Percentiles rank a stretch among this genome's conserved stretches.
Conservation (phyloP, 2,888 invertebrate species). For the Pterostichus niger region DNA sequence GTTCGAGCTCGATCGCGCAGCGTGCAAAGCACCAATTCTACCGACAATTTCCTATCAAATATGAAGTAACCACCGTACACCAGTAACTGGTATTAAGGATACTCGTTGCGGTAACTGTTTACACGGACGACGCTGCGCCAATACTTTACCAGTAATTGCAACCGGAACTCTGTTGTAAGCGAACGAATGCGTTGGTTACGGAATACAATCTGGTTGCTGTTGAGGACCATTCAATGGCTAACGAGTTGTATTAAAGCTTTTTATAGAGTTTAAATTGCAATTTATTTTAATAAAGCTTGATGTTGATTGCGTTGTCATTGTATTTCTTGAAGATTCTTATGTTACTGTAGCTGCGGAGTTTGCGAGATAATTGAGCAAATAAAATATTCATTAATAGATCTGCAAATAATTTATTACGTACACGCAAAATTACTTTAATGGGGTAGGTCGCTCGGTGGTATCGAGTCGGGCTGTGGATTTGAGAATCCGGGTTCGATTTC, state of each 20-base stretch:
- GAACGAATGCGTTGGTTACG: background rate
- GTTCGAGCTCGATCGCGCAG: background rate
- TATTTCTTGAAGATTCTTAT: no score
- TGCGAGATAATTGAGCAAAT: no score
- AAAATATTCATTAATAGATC: no score
- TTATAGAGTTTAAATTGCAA: background rate
- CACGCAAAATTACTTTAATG: no score
- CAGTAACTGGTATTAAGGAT: background rate
- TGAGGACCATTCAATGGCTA: background rate
- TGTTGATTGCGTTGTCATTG: background rate
- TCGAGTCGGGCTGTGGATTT: no score
- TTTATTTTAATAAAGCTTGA: background rate
- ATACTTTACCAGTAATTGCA: slow-evolving; percentile 6
- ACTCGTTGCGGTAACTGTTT: background rate
- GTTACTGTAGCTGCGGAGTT: no score
- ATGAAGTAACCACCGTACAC: background rate
- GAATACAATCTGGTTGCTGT: background rate
- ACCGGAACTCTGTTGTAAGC: background rate
- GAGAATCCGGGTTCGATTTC: no score
- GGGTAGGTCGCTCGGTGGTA: no score
- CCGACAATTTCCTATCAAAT: slow-evolving; percentile 5
- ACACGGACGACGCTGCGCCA: background rate
- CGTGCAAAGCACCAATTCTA: background rate
- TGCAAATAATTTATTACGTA: no score
- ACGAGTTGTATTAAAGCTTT: background rate